These are phyloP conservation scores for Aegotheles bennettii DNA, from an alignment of 2,113 vertebrate species.

Conservation along the genomic window DNA sequence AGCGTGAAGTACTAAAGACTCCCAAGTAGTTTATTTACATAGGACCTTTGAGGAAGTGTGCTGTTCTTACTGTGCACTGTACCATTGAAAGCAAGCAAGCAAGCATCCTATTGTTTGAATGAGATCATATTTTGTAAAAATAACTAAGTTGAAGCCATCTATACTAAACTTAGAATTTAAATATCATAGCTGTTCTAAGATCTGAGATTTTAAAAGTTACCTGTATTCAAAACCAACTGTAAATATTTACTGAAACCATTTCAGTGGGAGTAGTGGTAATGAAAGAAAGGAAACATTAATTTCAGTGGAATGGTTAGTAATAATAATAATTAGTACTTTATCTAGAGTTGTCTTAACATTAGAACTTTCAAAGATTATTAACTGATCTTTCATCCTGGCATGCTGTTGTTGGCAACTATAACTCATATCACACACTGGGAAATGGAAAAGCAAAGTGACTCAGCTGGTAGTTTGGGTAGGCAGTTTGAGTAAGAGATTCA, in stretches of 20 bases:
- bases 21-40: background rate
- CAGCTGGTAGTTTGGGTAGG: background rate
- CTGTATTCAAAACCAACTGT: background rate
- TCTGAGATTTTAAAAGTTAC: background rate
- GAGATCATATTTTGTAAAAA: background rate
- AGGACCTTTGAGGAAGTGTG: background rate
- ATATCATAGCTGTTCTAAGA: background rate
- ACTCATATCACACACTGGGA: background rate
- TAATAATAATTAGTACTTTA: background rate
- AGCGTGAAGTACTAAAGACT: background rate
- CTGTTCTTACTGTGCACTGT: background rate
- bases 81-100: conserved; percentile 15
- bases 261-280: background rate
- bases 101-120: conserved; percentile 24
- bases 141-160: background rate
- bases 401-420: background rate
- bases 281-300: background rate
- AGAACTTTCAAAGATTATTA: background rate
- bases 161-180: background rate
- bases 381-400: background rate
- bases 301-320: background rate
- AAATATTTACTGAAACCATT: background rate
- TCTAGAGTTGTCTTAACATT: background rate
- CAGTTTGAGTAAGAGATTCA: background rate
- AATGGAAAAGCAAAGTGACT: background rate